Evolutionary conservation across 2,113 vertebrate genomes (phyloP).

Genomic region (Petroica traversi): DNA sequence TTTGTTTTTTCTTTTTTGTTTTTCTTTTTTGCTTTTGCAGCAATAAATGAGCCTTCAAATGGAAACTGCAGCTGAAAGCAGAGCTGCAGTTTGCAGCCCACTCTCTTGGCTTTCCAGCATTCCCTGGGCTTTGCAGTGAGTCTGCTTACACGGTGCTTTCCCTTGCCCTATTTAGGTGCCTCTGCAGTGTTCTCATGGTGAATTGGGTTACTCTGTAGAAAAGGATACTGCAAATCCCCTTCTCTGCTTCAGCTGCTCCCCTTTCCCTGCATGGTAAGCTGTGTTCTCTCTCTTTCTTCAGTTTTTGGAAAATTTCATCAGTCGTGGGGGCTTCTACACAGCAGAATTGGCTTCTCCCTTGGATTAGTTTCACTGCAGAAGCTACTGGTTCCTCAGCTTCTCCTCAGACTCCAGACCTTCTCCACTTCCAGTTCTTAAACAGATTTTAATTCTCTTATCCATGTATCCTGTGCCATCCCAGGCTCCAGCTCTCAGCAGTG

Average conservation of each 20-base stretch:
- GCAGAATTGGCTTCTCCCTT: background rate
- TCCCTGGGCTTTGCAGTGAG: slow-evolving; percentile 7
- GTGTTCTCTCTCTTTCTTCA: background rate
- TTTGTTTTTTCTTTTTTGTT: background rate
- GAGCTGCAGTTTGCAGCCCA: background rate
- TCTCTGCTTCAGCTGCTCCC: background rate
- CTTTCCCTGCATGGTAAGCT: background rate
- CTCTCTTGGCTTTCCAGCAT: background rate
- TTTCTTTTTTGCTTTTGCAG: background rate
- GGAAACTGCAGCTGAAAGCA: background rate
- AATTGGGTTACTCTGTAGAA: slow-evolving; percentile 18
- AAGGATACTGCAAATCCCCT: background rate
- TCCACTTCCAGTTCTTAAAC: background rate
- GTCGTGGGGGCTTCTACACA: background rate
- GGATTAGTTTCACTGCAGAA: background rate
- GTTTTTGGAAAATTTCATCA: background rate
- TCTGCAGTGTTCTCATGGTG: background rate
- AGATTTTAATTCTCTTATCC: background rate
- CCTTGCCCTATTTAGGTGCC: slow-evolving; percentile 37
- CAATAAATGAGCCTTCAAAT: background rate
- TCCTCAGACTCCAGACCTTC: background rate
- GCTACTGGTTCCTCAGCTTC: background rate
- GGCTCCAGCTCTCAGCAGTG: background rate
- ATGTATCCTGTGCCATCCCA: background rate
- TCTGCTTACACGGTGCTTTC: slow-evolving; percentile 28